These are phyloP conservation scores for Anolis sagrei DNA, from an alignment of 2,113 vertebrate genomes.

Conservation along the genomic window DNA sequence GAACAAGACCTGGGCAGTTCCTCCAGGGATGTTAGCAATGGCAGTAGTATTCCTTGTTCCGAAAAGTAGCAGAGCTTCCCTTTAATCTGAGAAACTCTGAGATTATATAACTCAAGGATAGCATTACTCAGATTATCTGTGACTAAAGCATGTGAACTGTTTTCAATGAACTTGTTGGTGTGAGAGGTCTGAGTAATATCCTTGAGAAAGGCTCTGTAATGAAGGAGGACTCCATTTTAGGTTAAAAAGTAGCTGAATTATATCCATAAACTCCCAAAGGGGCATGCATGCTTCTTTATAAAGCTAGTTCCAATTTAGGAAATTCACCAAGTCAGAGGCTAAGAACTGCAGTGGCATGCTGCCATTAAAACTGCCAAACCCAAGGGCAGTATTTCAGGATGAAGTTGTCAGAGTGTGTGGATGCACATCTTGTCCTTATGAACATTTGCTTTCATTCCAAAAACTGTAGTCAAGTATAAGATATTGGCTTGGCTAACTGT, in stretches of 20 bases:
- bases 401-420: background rate
- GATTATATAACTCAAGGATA: background rate
- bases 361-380: background rate
- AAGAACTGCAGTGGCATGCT: background rate
- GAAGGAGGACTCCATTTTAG: background rate
- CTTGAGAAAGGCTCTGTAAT: background rate
- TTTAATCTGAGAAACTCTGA: background rate
- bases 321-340: background rate
- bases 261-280: background rate
- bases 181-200: background rate
- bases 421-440: background rate
- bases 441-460: constrained; percentile 6
- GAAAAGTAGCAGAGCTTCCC: too few relatives aligned
- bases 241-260: background rate
- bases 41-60: too few relatives aligned
- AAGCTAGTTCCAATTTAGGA: background rate
- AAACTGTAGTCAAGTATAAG: constrained; percentile 44
- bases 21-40: too few relatives aligned
- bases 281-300: background rate
- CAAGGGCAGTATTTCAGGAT: background rate
- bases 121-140: background rate
- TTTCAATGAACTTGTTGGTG: background rate
- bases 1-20: background rate
- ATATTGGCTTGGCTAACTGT: constrained; percentile 43
- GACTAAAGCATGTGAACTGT: background rate